Evolutionary conservation across 2,797 vertebrate species (phyloP).

Genomic region (Uromys caudimaculatus): DNA sequence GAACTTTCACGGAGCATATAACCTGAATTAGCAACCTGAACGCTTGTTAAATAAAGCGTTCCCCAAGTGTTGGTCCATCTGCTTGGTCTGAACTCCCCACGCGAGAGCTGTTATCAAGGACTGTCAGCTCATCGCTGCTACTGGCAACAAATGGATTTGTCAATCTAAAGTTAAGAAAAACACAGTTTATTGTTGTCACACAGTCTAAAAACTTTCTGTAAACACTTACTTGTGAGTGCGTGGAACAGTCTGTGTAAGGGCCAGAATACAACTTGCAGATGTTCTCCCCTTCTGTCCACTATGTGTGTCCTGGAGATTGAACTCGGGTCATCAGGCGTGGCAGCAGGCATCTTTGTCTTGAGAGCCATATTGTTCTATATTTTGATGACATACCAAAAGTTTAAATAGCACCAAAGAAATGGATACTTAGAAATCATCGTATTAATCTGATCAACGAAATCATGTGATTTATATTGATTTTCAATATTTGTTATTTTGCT

Average conservation of each 20-base stretch:
- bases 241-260: background rate
- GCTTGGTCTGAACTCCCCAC: conserved; percentile 66
- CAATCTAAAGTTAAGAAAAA: conserved; percentile 84
- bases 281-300: background rate
- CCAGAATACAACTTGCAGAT: background rate
- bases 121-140: conserved; percentile 69
- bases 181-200: conserved; percentile 84
- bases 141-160: conserved; percentile 85
- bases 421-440: conserved; percentile 56
- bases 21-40: conserved; percentile 75
- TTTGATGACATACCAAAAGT: conserved; percentile 46
- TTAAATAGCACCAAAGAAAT: conserved; percentile 49
- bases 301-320: background rate
- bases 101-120: conserved; percentile 67
- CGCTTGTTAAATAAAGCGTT: conserved; percentile 49
- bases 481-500: conserved; percentile 61
- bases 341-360: background rate
- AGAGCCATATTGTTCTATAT: conserved; percentile 70
- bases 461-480: conserved; percentile 67
- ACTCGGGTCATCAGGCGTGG: background rate
- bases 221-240: background rate
- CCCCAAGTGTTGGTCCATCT: conserved; percentile 75
- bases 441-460: conserved; percentile 64
- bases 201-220: background rate
- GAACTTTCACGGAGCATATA: conserved; percentile 58